These are phyloP conservation scores for Colius striatus DNA, from an alignment of 2,113 vertebrate genomes.

Conservation along the genomic window DNA sequence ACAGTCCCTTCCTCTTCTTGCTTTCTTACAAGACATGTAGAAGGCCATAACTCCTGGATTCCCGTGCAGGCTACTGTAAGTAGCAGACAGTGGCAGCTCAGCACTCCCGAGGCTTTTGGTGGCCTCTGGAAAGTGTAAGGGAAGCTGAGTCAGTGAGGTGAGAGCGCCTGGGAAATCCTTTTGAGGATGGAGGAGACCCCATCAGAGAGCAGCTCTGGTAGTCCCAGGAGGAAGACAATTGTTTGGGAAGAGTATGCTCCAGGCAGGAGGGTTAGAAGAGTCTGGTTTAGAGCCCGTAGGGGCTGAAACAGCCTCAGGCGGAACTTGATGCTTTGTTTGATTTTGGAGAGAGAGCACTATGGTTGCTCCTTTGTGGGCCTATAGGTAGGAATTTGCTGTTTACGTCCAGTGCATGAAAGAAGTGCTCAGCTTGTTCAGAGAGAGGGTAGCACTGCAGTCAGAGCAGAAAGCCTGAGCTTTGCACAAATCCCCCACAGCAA, in stretches of 20 bases:
- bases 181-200: background rate
- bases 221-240: background rate
- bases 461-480: background rate
- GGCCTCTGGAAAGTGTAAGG: background rate
- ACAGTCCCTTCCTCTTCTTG: background rate
- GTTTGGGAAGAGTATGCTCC: background rate
- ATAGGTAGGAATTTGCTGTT: background rate
- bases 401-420: background rate
- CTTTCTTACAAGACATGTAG: background rate
- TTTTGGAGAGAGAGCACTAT: background rate
- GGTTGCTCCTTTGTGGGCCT: background rate
- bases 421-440: rapidly evolving
- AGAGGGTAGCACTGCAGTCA: background rate
- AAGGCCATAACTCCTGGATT: background rate
- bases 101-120: background rate
- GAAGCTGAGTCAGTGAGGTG: background rate
- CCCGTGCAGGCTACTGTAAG: background rate
- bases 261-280: background rate
- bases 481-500: background rate
- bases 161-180: background rate
- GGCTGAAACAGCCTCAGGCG: background rate
- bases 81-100: background rate
- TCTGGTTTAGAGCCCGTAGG: background rate
- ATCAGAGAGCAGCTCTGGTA: background rate
- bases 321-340: background rate